Evolutionary conservation across 2,113 vertebrate genomes (phyloP), one percentile per base, ranked within the genome.

Genomic region (Tonatia bakeri): DNA sequence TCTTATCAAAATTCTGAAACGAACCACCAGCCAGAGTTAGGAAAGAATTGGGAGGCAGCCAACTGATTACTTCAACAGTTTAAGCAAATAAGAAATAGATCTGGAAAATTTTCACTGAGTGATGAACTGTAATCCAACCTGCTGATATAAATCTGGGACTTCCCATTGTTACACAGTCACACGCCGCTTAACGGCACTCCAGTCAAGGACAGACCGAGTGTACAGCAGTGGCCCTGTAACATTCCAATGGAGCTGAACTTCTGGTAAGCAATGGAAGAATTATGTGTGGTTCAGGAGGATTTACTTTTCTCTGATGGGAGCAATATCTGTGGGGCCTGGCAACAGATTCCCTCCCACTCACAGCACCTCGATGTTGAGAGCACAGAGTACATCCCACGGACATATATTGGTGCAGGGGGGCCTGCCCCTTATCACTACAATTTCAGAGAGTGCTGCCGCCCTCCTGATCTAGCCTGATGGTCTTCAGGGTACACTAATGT

Each of bases 81-180:
- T 36, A 83, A 84, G 33, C 54, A 93, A 90, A 82, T 45, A 94
- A 87, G 47, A 87, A 92, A 69, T 67, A 31, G 17, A 72, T 59
- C 54, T 59, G 17, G 45, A 76, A 91, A 61, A 82, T 16, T 52
- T 40, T 76, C 9, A 69, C 11, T 16, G 28, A 43, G 8, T 70
- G 40, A 59, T 59, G 20, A 82, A 75, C 83, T 77, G 91, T 92
- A 88, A 96, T 70, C 43, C 31, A 38, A n/a, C 13, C 26, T 47
- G n/a, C 80, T 70, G 52, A 40, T 67, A 69, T n/a, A 91, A 90
- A 96, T 38, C 31, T 83, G 83, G 59, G 69, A 91, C 59, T 91
- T 59, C 72, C n/a, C 50, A 26, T 33, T 75, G 50, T 82, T 52
- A 81, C 20, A 2, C 10, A n/a, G 31, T 50, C 45, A n/a, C 50